These are phyloP conservation scores for Araneus ventricosus DNA, from an alignment of 1,140 invertebrate genomes.

Conservation along the genomic window DNA sequence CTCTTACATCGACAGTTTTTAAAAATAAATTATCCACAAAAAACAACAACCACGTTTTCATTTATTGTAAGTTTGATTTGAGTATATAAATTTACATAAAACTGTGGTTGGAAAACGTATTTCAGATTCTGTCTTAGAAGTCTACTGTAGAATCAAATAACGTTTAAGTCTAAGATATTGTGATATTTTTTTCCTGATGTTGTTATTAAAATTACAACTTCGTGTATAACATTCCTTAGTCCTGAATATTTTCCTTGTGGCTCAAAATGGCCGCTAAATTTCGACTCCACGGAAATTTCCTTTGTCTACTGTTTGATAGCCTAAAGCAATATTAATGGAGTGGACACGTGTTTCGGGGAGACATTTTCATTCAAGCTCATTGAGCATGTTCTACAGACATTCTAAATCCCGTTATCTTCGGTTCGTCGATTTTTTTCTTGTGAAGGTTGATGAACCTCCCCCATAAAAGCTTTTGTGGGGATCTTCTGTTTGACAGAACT, in stretches of 20 bases:
- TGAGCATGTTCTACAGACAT: slow-evolving; percentile 42
- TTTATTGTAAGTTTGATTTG: too few species aligned
- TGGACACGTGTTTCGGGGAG: slow-evolving; percentile 31
- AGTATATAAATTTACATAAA: too few species aligned
- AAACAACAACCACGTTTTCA: not conserved
- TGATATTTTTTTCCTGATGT: too few species aligned
- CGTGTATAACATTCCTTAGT: not conserved
- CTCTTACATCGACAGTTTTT: too few species aligned
- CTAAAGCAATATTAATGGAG: slow-evolving; percentile 54
- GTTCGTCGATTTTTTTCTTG: not conserved
- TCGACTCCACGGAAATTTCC: not conserved
- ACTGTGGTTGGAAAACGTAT: too few species aligned
- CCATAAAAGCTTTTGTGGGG: not conserved
- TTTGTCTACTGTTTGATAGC: not conserved
- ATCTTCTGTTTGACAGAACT: not conserved
- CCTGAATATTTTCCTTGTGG: not conserved
- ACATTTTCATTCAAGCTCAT: slow-evolving; percentile 53
- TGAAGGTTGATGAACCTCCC: slow-evolving; percentile 39
- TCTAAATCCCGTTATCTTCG: slow-evolving; percentile 43
- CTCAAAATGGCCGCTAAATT: not conserved
- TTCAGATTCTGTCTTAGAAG: too few species aligned
- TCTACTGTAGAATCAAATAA: too few species aligned
- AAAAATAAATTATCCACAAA: not conserved
- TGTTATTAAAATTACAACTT: not conserved
- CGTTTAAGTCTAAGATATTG: too few species aligned